Evolutionary conservation across 2,888 invertebrate genomes (phyloP).

Genomic region (Cephus sareptanus): DNA sequence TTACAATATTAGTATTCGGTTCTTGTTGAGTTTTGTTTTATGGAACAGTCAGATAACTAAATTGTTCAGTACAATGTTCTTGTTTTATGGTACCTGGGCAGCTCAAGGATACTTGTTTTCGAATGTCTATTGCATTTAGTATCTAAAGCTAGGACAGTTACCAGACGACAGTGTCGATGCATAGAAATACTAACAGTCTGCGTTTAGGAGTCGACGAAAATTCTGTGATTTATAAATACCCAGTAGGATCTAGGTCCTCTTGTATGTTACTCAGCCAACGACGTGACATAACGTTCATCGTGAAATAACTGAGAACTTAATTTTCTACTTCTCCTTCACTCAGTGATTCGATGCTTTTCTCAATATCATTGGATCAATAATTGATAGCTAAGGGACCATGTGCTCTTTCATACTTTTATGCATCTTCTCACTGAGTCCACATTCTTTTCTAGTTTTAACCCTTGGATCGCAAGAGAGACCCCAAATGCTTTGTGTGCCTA

Average conservation of each 20-base stretch:
- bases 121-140: not conserved
- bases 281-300: slow-evolving; percentile 29
- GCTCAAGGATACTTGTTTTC: not conserved
- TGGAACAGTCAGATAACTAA: not conserved
- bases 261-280: slow-evolving; percentile 26
- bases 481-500: not conserved
- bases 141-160: not conserved
- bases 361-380: not conserved
- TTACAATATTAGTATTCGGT: not conserved
- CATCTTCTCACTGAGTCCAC: not conserved
- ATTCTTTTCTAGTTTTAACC: not conserved
- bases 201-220: not conserved
- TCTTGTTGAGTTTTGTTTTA: not conserved
- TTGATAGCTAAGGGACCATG: not conserved
- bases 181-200: not conserved
- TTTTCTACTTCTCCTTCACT: not conserved
- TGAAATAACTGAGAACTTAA: not conserved
- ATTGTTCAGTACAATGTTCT: not conserved
- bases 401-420: not conserved
- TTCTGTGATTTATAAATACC: slow-evolving; percentile 37
- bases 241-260: slow-evolving; percentile 21
- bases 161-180: not conserved
- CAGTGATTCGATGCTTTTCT: not conserved
- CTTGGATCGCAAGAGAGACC: not conserved
- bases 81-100: not conserved